Evolutionary conservation across 23 tunicate genomes (phyloP).

Genomic region (Styela clava): DNA sequence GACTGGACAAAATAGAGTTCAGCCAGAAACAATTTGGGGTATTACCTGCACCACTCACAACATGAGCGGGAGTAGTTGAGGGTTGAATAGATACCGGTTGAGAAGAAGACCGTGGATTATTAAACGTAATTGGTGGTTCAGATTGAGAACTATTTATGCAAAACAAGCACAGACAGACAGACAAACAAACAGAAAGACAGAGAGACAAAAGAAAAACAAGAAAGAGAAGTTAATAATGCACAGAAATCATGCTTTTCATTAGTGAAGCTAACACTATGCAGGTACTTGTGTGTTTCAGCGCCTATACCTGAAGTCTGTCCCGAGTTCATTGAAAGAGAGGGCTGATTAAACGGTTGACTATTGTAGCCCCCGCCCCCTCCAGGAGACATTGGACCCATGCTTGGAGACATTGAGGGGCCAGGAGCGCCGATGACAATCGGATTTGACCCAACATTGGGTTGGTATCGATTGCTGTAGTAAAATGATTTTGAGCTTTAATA

Average conservation of each 20-base stretch:
- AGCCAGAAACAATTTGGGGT: too few relatives aligned
- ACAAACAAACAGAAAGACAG: too few relatives aligned
- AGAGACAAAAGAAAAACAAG: too few relatives aligned
- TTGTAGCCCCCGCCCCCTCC: background rate
- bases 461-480: background rate
- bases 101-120: too few relatives aligned
- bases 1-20: too few relatives aligned
- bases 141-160: background rate
- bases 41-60: background rate
- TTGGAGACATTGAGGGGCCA: background rate
- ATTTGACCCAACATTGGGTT: background rate
- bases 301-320: background rate
- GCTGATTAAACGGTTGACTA: background rate
- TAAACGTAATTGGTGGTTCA: too few relatives aligned
- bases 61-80: background rate
- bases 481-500: too few relatives aligned
- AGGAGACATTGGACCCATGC: background rate
- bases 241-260: background rate
- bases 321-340: background rate
- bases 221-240: background rate
- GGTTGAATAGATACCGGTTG: background rate
- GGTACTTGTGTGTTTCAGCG: too few relatives aligned
- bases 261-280: background rate
- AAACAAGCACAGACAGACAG: background rate
- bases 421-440: background rate